Evolutionary conservation across 1,140 invertebrate species (phyloP).

Genomic region (Drosophila saltans): DNA sequence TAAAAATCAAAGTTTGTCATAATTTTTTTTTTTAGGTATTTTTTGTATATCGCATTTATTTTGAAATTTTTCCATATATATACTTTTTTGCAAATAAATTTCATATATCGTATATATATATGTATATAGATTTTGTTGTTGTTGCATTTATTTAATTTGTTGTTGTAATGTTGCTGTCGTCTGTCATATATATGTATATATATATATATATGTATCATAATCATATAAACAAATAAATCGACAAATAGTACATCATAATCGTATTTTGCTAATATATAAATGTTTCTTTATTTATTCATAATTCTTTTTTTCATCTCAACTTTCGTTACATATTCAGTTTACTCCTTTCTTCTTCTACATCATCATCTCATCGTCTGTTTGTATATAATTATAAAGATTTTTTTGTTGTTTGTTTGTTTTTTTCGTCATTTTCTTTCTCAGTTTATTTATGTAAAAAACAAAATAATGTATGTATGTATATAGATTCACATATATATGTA

Average conservation of each 20-base stretch:
- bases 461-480: conserved; percentile 25
- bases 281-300: conserved; percentile 8
- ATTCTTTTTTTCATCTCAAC: conserved; percentile 1
- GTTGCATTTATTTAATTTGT: conserved; percentile 30
- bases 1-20: not conserved
- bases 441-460: conserved; percentile 36
- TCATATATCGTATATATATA: conserved; percentile 40
- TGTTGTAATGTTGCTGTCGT: conserved; percentile 30
- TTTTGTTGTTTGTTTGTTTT: not conserved
- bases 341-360: not conserved
- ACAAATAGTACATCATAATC: conserved; percentile 52
- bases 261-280: conserved; percentile 52
- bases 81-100: conserved; percentile 68
- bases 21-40: conserved; percentile 30
- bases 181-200: conserved; percentile 29
- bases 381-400: conserved; percentile 31
- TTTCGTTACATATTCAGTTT: not conserved
- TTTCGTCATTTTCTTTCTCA: conserved; percentile 14
- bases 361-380: not conserved
- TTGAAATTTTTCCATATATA: conserved; percentile 67
- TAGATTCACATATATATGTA: too few relatives aligned
- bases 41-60: conserved; percentile 78
- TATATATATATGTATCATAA: conserved; percentile 23
- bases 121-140: conserved; percentile 31
- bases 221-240: conserved; percentile 53